Evolutionary conservation across 2,888 invertebrate species (phyloP), one percentile per base, ranked within the genome.

Genomic region (Drosophila mettleri): DNA sequence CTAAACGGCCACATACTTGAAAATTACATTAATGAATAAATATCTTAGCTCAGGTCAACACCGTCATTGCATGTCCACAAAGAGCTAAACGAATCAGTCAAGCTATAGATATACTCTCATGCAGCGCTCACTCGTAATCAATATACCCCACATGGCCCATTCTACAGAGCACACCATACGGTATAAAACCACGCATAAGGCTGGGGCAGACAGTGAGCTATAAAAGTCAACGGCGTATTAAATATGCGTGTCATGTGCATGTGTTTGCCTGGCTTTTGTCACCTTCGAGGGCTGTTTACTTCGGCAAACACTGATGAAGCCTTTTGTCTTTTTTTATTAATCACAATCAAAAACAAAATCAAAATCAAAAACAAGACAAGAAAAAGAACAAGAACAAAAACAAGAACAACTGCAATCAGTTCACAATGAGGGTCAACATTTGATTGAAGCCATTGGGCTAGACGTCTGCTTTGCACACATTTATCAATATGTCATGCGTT

Each of bases 241-340:
- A 81, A 81, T 89, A 89, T 84, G 89, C 89, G 79, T 78, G 85
- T 84, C 89, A 81, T 87, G 83, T 89, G 67, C 82, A 74, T 81
- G 78, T 89, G 74, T 74, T 78, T 64, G 55, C 53, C 55, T 59
- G 55, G 46, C 55, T 59, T 68, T 71, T 88, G 87, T 80, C 89
- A 86, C 87, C 85, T 80, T 77, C 60, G 66, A 62, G 57, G 64
- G 54, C 55, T 45, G 55, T 79, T 69, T 69, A 59, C 66, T 80
- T 72, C 36, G 46, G n/a, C 41, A 49, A 72, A 41, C 57, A 53
- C 33, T 29, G 24, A 14, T 0, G 22, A 22, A 16, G 43, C 24
- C 55, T 34, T 60, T 36, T 54, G 46, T 72, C 61, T 77, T 58
- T 43, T 43, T 69, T 65, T 68, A 27, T 45, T 45, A 45, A 29